phyloP scores from a whole-genome alignment of 2,113 vertebrate genomes.

The Tor tambroides region DNA sequence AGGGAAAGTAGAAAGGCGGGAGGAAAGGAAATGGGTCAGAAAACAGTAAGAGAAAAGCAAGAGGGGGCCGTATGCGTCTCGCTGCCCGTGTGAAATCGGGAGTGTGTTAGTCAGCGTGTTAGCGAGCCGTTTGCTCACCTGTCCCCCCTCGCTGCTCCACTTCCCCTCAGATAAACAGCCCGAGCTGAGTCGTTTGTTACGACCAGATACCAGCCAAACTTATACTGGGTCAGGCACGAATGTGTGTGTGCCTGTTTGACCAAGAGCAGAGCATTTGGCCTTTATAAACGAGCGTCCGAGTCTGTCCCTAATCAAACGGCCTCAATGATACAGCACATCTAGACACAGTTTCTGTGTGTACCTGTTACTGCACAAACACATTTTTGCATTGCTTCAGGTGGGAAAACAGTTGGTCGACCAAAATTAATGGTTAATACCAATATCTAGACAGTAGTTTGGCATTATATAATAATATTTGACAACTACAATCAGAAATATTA shows the following conservation, averaged over 20 bases:
- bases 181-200: conserved; percentile 25
- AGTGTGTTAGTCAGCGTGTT: conserved; percentile 45
- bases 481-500: not conserved
- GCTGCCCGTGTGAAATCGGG: not conserved
- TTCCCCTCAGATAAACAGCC: conserved; percentile 42
- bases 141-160: conserved; percentile 31
- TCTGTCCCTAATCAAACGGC: conserved; percentile 70
- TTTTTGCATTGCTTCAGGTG: not conserved
- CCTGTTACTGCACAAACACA: conserved; percentile 72
- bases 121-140: conserved; percentile 24
- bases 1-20: conserved; percentile 46
- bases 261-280: conserved; percentile 60
- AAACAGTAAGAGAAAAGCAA: conserved; percentile 53
- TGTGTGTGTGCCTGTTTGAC: conserved; percentile 40
- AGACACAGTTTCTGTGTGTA: conserved; percentile 67
- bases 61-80: not conserved
- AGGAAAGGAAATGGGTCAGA: conserved; percentile 74
- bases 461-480: too few species aligned
- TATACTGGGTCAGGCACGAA: conserved; percentile 29
- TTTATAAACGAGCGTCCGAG: conserved; percentile 71
- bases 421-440: not conserved
- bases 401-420: not conserved
- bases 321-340: conserved; percentile 67
- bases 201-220: conserved; percentile 57
- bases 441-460: not conserved